Evolutionary conservation across 2,888 invertebrate genomes (phyloP).

Genomic region (Lissonota sp.): DNA sequence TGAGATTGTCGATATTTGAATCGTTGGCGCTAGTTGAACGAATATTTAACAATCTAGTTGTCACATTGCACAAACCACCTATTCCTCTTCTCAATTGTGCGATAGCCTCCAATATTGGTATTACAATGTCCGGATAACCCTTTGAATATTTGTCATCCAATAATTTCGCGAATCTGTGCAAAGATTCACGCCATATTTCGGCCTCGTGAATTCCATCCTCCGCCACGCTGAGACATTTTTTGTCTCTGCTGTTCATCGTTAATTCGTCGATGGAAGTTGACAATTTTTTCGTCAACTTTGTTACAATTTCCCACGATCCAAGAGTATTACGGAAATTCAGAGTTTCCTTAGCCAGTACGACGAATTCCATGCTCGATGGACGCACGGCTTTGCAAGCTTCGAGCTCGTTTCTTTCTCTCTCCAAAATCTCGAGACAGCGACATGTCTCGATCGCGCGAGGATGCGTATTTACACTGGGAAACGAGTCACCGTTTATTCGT

Average conservation of each 20-base stretch:
- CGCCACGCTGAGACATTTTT: constrained; percentile 69
- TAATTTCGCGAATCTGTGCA: constrained; percentile 86
- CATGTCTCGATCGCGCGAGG: constrained; percentile 66
- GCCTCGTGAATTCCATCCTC: constrained; percentile 83
- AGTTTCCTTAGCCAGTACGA: constrained; percentile 75
- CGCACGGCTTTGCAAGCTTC: constrained; percentile 74
- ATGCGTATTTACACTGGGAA: constrained; percentile 79
- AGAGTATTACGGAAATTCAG: constrained; percentile 80
- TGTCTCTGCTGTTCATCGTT: constrained; percentile 73
- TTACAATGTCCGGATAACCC: constrained; percentile 92
- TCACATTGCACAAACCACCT: constrained; percentile 85
- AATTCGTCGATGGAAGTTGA: constrained; percentile 82
- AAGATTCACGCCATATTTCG: constrained; percentile 85
- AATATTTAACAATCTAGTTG: constrained; percentile 84
- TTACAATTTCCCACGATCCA: constrained; percentile 81
- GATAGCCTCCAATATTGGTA: constrained; percentile 89
- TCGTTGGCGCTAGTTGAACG: constrained; percentile 71
- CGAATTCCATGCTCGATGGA: constrained; percentile 72
- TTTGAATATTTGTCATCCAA: constrained; percentile 86
- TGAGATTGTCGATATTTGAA: constrained; percentile 73
- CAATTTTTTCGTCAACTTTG: constrained; percentile 83
- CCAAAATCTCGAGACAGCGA: constrained; percentile 62
- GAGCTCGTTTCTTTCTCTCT: constrained; percentile 66
- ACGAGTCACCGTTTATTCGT: constrained; percentile 80
- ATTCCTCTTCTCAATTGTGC: constrained; percentile 89